Base-by-base conservation (phyloP, 2,797 vertebrate genomes). In the Darevskia mixta region DNA sequence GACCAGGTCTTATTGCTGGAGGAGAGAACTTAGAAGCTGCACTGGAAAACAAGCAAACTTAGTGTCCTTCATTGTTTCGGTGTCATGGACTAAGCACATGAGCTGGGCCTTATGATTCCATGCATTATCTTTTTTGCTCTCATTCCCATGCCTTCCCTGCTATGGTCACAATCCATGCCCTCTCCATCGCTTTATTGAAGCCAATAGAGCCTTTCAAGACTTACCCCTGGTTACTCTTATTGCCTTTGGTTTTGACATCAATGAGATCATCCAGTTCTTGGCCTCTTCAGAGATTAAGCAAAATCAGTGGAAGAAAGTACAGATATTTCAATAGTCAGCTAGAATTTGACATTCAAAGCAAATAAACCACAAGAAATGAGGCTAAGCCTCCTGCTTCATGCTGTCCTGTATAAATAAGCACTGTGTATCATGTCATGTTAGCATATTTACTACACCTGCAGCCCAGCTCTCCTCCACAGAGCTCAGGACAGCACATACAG, bases 261-360 rank as follows among this genome's bases (percentile, higher is more conserved):
- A 86, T 89, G 38, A 95, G 82, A 83, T 85, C 81, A 86, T 79
- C 86, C 90, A 86, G 75, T 85, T 88, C 73, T 88, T 71, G 0
- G 0, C 75, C 90, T 91, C 85, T 93, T 87, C 86, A 92, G 83
- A 20, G 89, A 91, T 61, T 49, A 89, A 92, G 91, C 73, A 87
- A 92, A 92, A 92, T 66, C 35, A 92, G 5, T 86, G 91, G 27
- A 88, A 43, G 38, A 18, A 76, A 88, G 72, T 35, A 25, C 89
- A 5, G 66, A n/a, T 0, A 41, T 38, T 85, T 78, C 45, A 38
- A 67, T 82, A 67, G 32, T 38, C 79, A 89, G 45, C 4, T 83
- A 78, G 43, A 90, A 29, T 71, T 3, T 77, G 2, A 87, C 77
- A 71, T 75, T 76, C 88, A 61, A 78, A 91, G 90, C 38, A 88